phyloP scores from a whole-genome alignment of 2,113 vertebrate genomes.

The Cavia aperea region DNA sequence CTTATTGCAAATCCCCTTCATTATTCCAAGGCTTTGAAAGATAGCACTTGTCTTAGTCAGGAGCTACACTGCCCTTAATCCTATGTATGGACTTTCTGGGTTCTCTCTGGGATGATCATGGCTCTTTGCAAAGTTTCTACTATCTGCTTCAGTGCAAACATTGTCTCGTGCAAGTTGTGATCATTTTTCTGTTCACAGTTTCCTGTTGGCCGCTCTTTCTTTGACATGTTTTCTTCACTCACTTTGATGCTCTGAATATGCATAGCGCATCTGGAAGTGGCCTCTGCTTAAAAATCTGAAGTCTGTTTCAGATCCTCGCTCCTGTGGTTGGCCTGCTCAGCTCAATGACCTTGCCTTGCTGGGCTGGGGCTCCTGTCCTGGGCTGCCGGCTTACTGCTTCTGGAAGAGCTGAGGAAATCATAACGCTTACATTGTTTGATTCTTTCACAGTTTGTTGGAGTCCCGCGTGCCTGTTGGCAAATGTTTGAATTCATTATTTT shows the following conservation, averaged over 20 bases:
- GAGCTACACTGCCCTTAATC: not conserved
- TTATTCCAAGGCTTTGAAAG: not conserved
- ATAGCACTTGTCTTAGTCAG: not conserved
- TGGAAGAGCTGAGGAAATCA: not conserved
- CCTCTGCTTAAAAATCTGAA: not conserved
- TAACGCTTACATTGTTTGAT: not conserved
- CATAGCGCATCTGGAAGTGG: not conserved
- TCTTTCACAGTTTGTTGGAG: not conserved
- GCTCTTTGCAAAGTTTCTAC: not conserved
- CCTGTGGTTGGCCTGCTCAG: not conserved
- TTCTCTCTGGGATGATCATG: not conserved
- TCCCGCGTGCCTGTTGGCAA: not conserved
- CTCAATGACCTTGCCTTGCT: rapidly evolving
- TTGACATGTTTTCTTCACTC: not conserved
- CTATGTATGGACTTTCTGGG: not conserved
- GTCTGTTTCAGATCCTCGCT: not conserved
- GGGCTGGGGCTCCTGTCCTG: not conserved
- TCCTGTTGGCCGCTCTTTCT: too few relatives aligned
- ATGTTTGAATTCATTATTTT: not conserved
- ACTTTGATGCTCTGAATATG: not conserved
- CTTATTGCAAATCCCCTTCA: not conserved
- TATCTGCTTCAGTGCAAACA: not conserved
- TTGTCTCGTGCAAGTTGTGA: not conserved
- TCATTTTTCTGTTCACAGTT: not conserved
- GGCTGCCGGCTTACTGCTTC: not conserved